Evolutionary conservation across 2,113 vertebrate species (phyloP).

Genomic region (Catharus fuscescens): DNA sequence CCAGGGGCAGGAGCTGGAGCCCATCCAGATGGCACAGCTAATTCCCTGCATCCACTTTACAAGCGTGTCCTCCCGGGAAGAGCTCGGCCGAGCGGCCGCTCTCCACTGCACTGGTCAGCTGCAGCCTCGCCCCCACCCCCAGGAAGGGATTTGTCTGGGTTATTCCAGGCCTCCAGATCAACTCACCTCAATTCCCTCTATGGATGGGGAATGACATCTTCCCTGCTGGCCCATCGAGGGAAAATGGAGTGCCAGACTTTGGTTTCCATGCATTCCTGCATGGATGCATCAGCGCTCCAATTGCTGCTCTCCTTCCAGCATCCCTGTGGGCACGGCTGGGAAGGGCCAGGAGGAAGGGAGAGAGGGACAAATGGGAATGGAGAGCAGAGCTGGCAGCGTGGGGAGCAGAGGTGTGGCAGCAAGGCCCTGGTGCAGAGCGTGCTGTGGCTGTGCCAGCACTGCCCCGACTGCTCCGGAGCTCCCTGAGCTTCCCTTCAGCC

Average conservation of each 20-base stretch:
- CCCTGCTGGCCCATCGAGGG: fast-evolving
- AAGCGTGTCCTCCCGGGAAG: not conserved
- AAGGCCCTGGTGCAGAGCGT: fast-evolving
- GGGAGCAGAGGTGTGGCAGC: not conserved
- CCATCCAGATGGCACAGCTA: not conserved
- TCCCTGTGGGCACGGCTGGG: not conserved
- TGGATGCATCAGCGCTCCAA: not conserved
- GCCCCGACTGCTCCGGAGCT: fast-evolving
- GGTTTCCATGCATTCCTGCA: not conserved
- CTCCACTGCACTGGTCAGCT: not conserved
- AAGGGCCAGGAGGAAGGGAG: not conserved
- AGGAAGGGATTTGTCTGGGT: not conserved
- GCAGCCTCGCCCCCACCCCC: not conserved
- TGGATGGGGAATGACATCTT: not conserved
- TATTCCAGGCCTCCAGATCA: not conserved
- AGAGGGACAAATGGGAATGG: not conserved
- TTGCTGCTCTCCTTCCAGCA: not conserved
- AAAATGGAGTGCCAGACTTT: not conserved
- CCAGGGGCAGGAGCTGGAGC: constrained; percentile 52
- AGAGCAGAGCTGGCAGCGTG: not conserved
- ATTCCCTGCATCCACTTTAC: not conserved
- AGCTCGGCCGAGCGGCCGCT: fast-evolving
- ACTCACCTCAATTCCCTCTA: fast-evolving
- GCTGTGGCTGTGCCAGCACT: fast-evolving
- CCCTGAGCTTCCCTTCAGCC: not conserved